Evolutionary conservation across 1,140 invertebrate genomes (phyloP).

Genomic region (Drosophila ananassae): DNA sequence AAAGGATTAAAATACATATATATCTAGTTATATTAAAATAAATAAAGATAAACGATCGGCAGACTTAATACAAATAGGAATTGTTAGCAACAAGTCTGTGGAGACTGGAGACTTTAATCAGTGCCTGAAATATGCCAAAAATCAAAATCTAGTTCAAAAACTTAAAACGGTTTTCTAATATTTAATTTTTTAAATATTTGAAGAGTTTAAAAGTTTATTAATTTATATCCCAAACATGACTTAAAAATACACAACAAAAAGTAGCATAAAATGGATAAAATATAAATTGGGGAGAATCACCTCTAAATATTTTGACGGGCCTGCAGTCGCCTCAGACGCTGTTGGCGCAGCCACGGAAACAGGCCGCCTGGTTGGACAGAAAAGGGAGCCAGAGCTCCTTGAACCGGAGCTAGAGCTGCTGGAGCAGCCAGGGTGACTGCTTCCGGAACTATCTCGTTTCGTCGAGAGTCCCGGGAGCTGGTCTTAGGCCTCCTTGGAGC

Average conservation of each 20-base stretch:
- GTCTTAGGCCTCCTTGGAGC: conserved; percentile 16
- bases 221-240: conserved; percentile 11
- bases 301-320: conserved; percentile 7
- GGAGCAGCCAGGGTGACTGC: conserved; percentile 42
- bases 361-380: conserved; percentile 21
- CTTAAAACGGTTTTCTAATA: not conserved
- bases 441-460: conserved; percentile 22
- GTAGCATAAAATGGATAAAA: not conserved
- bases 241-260: conserved; percentile 60
- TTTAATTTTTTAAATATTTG: too few relatives aligned
- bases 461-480: not conserved
- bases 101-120: too few relatives aligned
- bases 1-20: too few relatives aligned
- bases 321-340: conserved; percentile 45
- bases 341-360: conserved; percentile 64
- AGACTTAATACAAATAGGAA: too few relatives aligned
- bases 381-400: conserved; percentile 2
- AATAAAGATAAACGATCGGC: too few relatives aligned
- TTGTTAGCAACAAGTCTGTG: too few relatives aligned
- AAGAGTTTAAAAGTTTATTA: too few relatives aligned
- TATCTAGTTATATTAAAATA: too few relatives aligned
- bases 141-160: too few relatives aligned
- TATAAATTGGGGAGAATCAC: not conserved
- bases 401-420: conserved; percentile 15
- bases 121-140: conserved; percentile 18